phyloP scores from a whole-genome alignment of 2,797 vertebrate genomes.

The Pseudomugil gertrudae region DNA sequence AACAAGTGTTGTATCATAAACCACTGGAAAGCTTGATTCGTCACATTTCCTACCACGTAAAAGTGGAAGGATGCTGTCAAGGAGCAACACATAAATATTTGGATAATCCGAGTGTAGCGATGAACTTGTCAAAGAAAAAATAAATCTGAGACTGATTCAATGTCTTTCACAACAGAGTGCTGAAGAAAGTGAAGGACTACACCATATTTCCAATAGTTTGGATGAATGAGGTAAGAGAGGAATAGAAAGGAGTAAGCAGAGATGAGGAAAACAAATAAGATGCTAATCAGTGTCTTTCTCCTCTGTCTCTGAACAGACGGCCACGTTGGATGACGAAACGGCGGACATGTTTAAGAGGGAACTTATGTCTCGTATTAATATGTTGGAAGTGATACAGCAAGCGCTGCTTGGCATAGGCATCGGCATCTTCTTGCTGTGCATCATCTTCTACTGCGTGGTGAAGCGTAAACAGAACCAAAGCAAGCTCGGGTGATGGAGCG shows the following conservation, averaged over 20 bases:
- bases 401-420: slow-evolving; percentile 77
- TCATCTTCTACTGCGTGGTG: slow-evolving; percentile 68
- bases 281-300: background rate
- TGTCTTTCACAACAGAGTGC: slow-evolving; percentile 77
- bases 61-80: too few relatives aligned
- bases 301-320: slow-evolving; percentile 81
- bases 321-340: slow-evolving; percentile 84
- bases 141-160: background rate
- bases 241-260: slow-evolving; percentile 1
- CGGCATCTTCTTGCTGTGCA: slow-evolving; percentile 77
- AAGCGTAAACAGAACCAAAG: slow-evolving; percentile 27
- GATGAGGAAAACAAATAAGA: background rate
- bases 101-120: too few relatives aligned
- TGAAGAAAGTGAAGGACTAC: slow-evolving; percentile 80
- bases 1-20: too few relatives aligned
- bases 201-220: slow-evolving; percentile 90
- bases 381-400: slow-evolving; percentile 79
- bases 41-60: too few relatives aligned
- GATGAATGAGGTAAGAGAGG: slow-evolving; percentile 92
- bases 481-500: slow-evolving; percentile 19
- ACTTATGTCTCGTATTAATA: slow-evolving; percentile 77
- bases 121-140: too few relatives aligned
- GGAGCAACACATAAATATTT: too few relatives aligned
- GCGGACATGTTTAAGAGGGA: slow-evolving; percentile 86
- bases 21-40: too few relatives aligned